These are phyloP conservation scores for Copsychus sechellarum DNA, from an alignment of 2,113 vertebrate genomes.

Conservation along the genomic window DNA sequence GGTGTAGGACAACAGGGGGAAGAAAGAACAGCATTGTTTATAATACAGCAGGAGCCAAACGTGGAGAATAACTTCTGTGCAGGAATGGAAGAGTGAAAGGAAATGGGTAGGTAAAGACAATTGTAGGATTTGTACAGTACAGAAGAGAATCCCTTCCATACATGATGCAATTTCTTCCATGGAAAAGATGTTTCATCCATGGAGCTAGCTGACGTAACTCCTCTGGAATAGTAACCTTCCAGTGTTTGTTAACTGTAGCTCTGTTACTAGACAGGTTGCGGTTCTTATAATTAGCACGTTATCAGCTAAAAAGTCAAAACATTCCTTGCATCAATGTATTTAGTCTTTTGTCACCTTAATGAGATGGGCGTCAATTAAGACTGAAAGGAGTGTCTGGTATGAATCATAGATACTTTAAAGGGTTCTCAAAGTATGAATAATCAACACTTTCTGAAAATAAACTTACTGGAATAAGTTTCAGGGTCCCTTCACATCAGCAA, in stretches of 20 bases:
- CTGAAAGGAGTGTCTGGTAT: not conserved
- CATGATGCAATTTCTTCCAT: slow-evolving; percentile 25
- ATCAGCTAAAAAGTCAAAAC: slow-evolving; percentile 3
- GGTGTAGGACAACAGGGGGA: not conserved
- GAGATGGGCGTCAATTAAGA: not conserved
- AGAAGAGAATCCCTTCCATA: not conserved
- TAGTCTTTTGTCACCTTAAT: not conserved
- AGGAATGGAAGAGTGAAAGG: slow-evolving; percentile 13
- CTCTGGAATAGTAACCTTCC: not conserved
- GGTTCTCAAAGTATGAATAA: not conserved
- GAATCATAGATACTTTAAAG: not conserved
- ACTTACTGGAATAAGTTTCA: not conserved
- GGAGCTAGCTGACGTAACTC: not conserved
- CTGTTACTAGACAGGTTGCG: not conserved
- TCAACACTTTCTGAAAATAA: slow-evolving; percentile 33
- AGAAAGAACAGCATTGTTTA: slow-evolving; percentile 15
- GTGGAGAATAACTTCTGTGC: not conserved
- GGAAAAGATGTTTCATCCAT: slow-evolving; percentile 43
- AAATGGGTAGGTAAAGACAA: slow-evolving; percentile 38
- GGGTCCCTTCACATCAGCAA: not conserved
- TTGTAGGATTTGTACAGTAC: slow-evolving; percentile 14
- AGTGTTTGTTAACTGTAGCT: not conserved
- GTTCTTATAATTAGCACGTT: slow-evolving; percentile 10
- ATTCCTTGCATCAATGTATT: not conserved
- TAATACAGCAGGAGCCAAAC: slow-evolving; percentile 2